Evolutionary conservation across 2,888 invertebrate genomes (phyloP), one percentile per base, ranked within the genome.

Genomic region (Phanerotoma sp.): DNA sequence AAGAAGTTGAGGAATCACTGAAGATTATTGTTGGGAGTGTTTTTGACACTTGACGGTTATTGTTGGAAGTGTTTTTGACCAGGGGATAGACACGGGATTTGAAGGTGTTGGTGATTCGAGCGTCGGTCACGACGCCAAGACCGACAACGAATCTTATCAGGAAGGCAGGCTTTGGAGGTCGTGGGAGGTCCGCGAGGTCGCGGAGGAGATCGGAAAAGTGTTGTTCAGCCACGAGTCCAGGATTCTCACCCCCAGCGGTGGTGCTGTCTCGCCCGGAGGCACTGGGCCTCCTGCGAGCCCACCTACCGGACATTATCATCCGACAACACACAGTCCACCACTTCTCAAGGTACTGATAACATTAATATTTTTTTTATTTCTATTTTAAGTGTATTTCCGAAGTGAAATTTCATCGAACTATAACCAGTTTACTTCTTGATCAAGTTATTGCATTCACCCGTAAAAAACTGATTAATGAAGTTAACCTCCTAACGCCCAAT

Each of bases 191-290:
- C 69, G 71, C 71, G 63, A 60, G 59, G 60, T 62, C 65, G 73
- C 68, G 72, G 73, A 72, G 63, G 63, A 67, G 54, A 66, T 71
- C 69, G 69, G 62, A 64, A 75, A 75, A 71, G 74, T 76, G 75
- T 73, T 74, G 75, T 74, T 75, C 72, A 74, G 70, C 60, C 74
- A 74, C 74, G 74, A 73, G 73, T 73, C 73, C 76, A 76, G 75
- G 73, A 76, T 76, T 75, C 75, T 73, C 70, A 75, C 74, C 72
- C 73, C 75, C 71, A 72, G 74, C 67, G 73, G 71, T 66, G 73
- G 70, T 62, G 65, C 67, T 65, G 68, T 74, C 69, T 74, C 74
- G 65, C 74, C 74, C 69, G 74, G 73, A 70, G 74, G 73, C 72
- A 70, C 71, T 66, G 73, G 72, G 67, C 74, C 74, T 65, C 74